Percentiles rank a stretch among this genome's conserved stretches.
Evolutionary conservation across 2,113 vertebrate species (phyloP).

Genomic region (Anas platyrhynchos): DNA sequence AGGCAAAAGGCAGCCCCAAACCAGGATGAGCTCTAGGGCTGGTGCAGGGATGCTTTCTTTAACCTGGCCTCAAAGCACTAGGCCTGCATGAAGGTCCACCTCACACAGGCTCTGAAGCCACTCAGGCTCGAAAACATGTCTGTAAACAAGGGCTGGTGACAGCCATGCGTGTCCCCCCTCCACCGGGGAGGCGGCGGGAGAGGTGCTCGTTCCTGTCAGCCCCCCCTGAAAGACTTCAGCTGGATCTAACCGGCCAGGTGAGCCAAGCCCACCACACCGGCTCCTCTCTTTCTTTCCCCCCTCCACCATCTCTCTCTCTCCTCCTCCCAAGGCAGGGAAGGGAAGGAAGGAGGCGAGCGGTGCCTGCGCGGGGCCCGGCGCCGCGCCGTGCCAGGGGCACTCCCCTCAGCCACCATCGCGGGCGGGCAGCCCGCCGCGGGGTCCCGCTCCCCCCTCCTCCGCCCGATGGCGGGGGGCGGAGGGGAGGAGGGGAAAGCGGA

Average conservation of each 20-base stretch:
- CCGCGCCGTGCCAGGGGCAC: not conserved
- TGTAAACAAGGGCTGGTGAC: not conserved
- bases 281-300: not conserved
- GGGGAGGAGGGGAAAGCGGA: not conserved
- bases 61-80: too few species aligned
- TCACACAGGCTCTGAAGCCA: not conserved
- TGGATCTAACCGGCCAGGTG: not conserved
- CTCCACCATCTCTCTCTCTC: not conserved
- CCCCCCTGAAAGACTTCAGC: not conserved
- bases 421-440: not conserved
- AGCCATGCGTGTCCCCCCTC: not conserved
- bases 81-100: not conserved
- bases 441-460: not conserved
- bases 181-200: fast-evolving
- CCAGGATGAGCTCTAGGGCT: not conserved
- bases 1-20: not conserved
- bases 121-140: not conserved
- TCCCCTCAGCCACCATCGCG: not conserved
- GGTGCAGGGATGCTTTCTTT: not conserved
- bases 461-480: constrained; percentile 10
- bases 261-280: not conserved
- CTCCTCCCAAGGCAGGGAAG: not conserved
- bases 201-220: not conserved
- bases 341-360: not conserved
- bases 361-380: not conserved